Evolutionary conservation across 2,888 invertebrate genomes (phyloP).

Genomic region (Callosobruchus maculatus): DNA sequence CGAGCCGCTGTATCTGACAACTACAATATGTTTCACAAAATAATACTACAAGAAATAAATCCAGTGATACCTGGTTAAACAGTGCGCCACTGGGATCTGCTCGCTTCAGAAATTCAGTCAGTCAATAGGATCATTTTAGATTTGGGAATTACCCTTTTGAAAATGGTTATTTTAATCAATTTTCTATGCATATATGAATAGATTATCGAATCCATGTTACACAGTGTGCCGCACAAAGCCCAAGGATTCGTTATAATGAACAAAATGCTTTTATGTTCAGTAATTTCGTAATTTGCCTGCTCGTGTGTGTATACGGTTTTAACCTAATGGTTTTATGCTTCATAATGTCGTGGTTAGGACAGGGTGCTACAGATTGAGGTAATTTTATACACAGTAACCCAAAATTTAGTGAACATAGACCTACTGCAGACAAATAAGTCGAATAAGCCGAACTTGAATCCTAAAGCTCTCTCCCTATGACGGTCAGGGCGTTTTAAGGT

Average conservation of each 20-base stretch:
- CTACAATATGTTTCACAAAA: too few species aligned
- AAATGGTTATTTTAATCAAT: not conserved
- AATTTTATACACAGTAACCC: not conserved
- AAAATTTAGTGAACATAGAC: too few species aligned
- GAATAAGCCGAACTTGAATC: too few species aligned
- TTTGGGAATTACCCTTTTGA: not conserved
- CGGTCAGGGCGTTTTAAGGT: too few species aligned
- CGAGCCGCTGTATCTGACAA: too few species aligned
- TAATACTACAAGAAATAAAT: too few species aligned
- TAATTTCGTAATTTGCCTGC: not conserved
- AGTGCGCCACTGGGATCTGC: not conserved
- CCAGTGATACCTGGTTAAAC: not conserved
- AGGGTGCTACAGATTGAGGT: not conserved
- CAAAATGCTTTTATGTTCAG: not conserved
- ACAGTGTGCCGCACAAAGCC: not conserved
- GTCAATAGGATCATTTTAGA: not conserved
- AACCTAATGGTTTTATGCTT: not conserved
- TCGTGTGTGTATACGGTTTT: not conserved
- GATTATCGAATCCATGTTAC: not conserved
- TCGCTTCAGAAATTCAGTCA: not conserved
- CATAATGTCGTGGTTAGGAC: not conserved
- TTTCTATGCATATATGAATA: not conserved
- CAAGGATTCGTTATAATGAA: not conserved
- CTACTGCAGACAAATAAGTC: too few species aligned
- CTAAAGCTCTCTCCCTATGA: too few species aligned